phyloP scores from a whole-genome alignment of 2,888 invertebrate species.

The Sphinx pinastri region DNA sequence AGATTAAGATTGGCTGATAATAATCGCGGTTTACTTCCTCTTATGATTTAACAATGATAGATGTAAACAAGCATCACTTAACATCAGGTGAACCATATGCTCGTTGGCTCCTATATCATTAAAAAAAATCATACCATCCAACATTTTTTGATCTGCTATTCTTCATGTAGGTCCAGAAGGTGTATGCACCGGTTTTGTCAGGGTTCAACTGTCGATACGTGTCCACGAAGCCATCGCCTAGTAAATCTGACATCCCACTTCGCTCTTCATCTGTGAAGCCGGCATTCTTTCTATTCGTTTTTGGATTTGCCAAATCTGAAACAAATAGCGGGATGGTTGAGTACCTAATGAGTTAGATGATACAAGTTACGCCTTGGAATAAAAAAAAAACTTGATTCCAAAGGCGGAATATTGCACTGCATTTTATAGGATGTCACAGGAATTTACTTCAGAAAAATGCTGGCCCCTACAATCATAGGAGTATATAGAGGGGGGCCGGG shows the following conservation, averaged over 20 bases:
- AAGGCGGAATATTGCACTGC: too few species aligned
- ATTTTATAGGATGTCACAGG: too few species aligned
- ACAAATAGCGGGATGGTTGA: constrained; percentile 29
- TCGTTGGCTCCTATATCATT: too few species aligned
- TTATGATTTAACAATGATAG: too few species aligned
- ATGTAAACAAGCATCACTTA: too few species aligned
- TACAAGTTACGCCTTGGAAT: not conserved
- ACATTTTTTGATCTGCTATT: constrained; percentile 95
- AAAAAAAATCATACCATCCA: constrained; percentile 93
- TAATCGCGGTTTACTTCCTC: too few species aligned
- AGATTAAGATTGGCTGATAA: too few species aligned
- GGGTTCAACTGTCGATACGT: constrained; percentile 95
- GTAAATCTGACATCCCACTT: constrained; percentile 93
- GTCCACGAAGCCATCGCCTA: constrained; percentile 93
- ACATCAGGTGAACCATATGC: too few species aligned
- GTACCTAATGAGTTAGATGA: not conserved
- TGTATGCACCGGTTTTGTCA: constrained; percentile 91
- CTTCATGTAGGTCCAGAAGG: constrained; percentile 97
- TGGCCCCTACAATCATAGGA: too few species aligned
- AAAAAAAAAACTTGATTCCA: not conserved
- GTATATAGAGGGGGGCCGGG: too few species aligned
- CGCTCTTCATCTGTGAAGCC: constrained; percentile 98
- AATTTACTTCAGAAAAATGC: too few species aligned
- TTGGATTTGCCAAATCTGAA: constrained; percentile 96
- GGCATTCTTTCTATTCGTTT: constrained; percentile 95